Evolutionary conservation across 1,140 invertebrate genomes (phyloP), one percentile per base, ranked within the genome.

Genomic region (Pararge aegeria): DNA sequence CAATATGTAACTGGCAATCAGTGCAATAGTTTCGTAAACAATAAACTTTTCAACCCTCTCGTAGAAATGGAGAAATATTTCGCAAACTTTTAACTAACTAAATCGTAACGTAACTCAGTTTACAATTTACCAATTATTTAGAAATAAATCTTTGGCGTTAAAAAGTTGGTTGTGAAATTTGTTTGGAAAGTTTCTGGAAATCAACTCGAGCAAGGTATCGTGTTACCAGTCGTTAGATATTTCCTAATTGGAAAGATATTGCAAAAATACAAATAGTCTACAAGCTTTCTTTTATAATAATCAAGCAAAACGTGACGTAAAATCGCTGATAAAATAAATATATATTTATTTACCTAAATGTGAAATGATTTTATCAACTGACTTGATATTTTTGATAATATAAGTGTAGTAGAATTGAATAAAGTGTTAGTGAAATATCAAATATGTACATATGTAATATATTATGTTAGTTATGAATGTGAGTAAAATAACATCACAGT

Each of bases 201-300:
- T 12, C 3, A 34, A 34, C 30, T 34, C 30, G 30, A 34, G 30
- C 30, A 34, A 34, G 10, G 30, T 12, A 34, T 27, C 27, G 27
- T 7, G 30, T 34, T 34, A 34, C 7, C 30, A 34, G 30, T 7
- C 27, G 5, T 27, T 27, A 3, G 24, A 0, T 5, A 27, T 27
- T 27, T n/a, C n/a, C n/a, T 27, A 27, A 27, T 27, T 27, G 27
- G 27, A 27, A 27, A 1, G 4, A 27, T 4, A 1, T 37, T 37
- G 10, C 12, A 37, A 4, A n/a, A 12, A 37, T 37, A n/a, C 34
- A 13, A 40, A 16, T 34, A 34, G 0, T 57, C 46, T 57, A 59
- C 38, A 59, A 59, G 56, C 56, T 10, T 49, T 21, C 42, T 20
- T 48, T 58, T 44, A 57, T 50, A 37, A 50, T 49, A 50, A 51